Conservation (phyloP, 1,140 invertebrate species). For the Heliconius congener region DNA sequence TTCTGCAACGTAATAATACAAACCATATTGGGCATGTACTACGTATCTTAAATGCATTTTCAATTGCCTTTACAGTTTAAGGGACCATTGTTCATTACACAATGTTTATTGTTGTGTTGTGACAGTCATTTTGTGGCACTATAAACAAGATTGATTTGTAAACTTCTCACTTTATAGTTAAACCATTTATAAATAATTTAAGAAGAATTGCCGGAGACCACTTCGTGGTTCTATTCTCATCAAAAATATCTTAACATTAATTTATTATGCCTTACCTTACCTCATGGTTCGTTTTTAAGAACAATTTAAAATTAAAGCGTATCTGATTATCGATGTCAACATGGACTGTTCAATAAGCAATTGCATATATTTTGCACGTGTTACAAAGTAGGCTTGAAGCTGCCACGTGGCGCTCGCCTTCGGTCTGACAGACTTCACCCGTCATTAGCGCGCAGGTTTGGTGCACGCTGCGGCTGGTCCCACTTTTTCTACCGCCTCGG, state of each 20-base stretch:
- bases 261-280: no score
- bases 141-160: constrained; percentile 65
- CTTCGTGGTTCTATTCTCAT: not conserved
- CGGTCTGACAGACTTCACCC: constrained; percentile 66
- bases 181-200: constrained; percentile 21
- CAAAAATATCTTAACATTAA: no score
- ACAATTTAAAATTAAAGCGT: no score
- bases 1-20: constrained; percentile 34
- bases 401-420: constrained; percentile 49
- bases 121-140: constrained; percentile 60
- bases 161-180: constrained; percentile 26
- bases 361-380: not conserved
- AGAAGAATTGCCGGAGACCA: not conserved
- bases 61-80: constrained; percentile 39
- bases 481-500: constrained; percentile 56
- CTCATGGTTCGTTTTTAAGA: no score
- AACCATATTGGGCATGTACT: constrained; percentile 43
- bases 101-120: constrained; percentile 54
- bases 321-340: no score
- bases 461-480: constrained; percentile 63
- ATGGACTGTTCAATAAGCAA: no score
- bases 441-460: constrained; percentile 46
- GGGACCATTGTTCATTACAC: constrained; percentile 40
- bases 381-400: constrained; percentile 16
- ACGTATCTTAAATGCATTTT: constrained; percentile 29